Evolutionary conservation across 2,113 vertebrate genomes (phyloP), one percentile per base, ranked within the genome.

Genomic region (Apus apus): DNA sequence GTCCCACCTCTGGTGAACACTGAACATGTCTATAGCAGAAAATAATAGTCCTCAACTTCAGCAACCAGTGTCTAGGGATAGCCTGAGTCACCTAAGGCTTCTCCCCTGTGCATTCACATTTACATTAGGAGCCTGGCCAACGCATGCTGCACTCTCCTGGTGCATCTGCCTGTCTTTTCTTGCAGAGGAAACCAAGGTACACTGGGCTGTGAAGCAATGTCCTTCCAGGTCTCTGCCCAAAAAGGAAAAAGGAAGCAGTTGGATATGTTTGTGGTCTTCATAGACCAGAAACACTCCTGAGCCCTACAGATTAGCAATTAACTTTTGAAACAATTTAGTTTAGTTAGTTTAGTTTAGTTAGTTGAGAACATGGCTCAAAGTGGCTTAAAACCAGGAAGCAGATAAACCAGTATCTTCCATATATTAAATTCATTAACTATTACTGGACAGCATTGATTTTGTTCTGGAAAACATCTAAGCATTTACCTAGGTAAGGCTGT

Each of bases 131-230:
- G 21, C 14, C 21, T 62, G 34, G 7, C 4, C 7, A 32, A 30
- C 7, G 8, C 21, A 11, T 26, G 25, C 15, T 34, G 21, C 29
- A 2, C 11, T 62, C 21, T 66, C 2, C 34, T 34, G 19, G 12
- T n/a, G 9, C 53, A 27, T 22, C 34, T 64, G 6, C 4, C 57
- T 20, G 5, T 30, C 9, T 54, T 78, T 90, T 90, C 53, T 62
- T 67, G 21, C 30, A 62, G n/a, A 18, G 22, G 25, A 93, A 90
- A 46, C 9, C 23, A 65, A 65, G 30, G 13, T 46, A 32, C 11
- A 4, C 8, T 0, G 0, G n/a, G 12, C 56, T 54, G 23, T 32
- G 48, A 51, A 34, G 38, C 2, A 1, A 14, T 32, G 13, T 50
- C 58, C 15, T 65, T 34, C 11, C 5, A 57, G 36, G 12, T 61